phyloP scores from a whole-genome alignment of 1,140 invertebrate species.

The Cardiocondyla obscurior region DNA sequence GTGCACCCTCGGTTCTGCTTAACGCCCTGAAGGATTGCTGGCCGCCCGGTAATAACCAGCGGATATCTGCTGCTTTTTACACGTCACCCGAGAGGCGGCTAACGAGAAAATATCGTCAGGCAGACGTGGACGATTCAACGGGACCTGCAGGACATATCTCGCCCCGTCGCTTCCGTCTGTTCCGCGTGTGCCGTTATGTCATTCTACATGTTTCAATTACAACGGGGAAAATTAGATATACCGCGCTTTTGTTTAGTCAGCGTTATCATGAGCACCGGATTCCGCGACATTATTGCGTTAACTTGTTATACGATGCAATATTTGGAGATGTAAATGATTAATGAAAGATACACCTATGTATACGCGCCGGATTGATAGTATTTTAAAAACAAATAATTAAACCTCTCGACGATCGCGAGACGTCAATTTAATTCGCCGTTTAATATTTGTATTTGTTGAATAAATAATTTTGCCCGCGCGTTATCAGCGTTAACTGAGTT shows the following conservation, averaged over 20 bases:
- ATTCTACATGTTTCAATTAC: constrained; percentile 45
- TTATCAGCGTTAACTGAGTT: not conserved
- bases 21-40: constrained; percentile 43
- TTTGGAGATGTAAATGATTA: constrained; percentile 2
- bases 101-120: constrained; percentile 43
- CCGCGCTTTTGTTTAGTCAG: constrained; percentile 11
- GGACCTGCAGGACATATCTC: constrained; percentile 21
- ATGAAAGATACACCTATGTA: not conserved
- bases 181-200: not conserved
- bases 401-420: not conserved
- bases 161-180: not conserved
- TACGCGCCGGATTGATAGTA: not conserved
- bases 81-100: constrained; percentile 33
- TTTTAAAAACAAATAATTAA: not conserved
- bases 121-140: constrained; percentile 40
- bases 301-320: not conserved
- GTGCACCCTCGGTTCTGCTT: constrained; percentile 33
- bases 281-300: constrained; percentile 4
- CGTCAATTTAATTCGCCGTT: not conserved
- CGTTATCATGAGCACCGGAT: not conserved
- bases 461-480: not conserved
- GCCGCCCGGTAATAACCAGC: not conserved
- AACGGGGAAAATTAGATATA: constrained; percentile 59
- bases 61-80: constrained; percentile 51
- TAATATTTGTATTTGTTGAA: not conserved